Percentiles rank a stretch among this genome's conserved stretches.
Conservation (phyloP, 2,797 vertebrate genomes). For the Takifugu rubripes region DNA sequence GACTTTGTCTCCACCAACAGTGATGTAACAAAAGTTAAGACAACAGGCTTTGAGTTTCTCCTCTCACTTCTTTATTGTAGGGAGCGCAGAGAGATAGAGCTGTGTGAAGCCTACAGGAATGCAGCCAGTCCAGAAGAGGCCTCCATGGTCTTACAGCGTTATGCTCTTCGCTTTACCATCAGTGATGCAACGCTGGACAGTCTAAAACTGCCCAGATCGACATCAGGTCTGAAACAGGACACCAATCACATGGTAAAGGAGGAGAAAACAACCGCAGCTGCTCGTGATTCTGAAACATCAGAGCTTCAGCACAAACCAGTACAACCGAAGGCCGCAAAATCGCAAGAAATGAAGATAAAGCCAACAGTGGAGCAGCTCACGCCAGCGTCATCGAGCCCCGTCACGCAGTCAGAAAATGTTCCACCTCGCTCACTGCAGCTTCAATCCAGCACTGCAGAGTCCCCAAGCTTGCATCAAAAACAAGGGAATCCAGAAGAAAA, state of each 20-base stretch:
- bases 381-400: neutral
- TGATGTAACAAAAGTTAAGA: neutral
- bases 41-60: neutral
- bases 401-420: constrained; percentile 29
- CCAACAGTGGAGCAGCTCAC: neutral
- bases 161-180: constrained; percentile 95
- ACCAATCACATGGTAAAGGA: constrained; percentile 19
- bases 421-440: constrained; percentile 22
- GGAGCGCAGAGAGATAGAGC: constrained; percentile 86
- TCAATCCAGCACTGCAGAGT: constrained; percentile 12
- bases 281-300: constrained; percentile 13
- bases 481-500: neutral
- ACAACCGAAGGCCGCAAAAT: constrained; percentile 15
- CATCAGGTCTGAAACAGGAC: constrained; percentile 59
- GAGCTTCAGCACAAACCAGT: constrained; percentile 17
- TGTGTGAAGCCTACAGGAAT: constrained; percentile 89
- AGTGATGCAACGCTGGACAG: constrained; percentile 94
- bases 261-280: constrained; percentile 8
- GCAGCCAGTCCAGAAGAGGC: constrained; percentile 89
- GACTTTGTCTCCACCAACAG: neutral
- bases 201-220: constrained; percentile 89
- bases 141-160: constrained; percentile 87
- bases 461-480: constrained; percentile 10
- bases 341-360: constrained; percentile 15
- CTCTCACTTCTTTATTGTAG: constrained; percentile 56